Evolutionary conservation across 2,113 vertebrate genomes (phyloP), one percentile per base, ranked within the genome.

Genomic region (Microcebus tavaratra): DNA sequence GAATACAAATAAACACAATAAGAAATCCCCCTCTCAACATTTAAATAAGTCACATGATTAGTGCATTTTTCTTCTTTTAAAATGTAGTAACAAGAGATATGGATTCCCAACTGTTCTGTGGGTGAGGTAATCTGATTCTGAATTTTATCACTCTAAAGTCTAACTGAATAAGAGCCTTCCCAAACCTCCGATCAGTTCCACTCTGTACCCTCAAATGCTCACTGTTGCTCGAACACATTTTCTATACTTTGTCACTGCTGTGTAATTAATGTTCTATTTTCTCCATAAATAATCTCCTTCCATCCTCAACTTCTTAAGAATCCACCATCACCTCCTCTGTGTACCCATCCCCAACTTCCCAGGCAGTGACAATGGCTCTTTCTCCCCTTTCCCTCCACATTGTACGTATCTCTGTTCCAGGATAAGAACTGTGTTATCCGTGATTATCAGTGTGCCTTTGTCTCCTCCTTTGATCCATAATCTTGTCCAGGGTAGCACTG

Each of bases 51-150:
- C 75, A 42, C 12, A n/a, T 42, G 25, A 20, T 48, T 7, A 76
- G 53, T 50, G 13, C 6, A 73, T 36, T 36, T 57, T 91, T 63
- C 45, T 93, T 65, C 70, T 89, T 94, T 80, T 36, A 80, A 75
- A 63, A 59, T 63, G 1, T 57, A 68, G 34, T 73, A 31, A 59
- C 1, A 63, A 88, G 34, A 61, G 18, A 25, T 39, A 29, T 36
- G 7, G 12, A 57, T 76, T 90, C 29, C 85, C 57, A 50, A 48
- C 39, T 67, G 23, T 31, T 70, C 78, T 68, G 27, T 94, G 68
- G 36, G 29, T 34, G 42, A 85, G 14, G 39, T 17, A 6, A 11
- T 78, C 45, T 67, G n/a, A 90, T 31, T 68, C 45, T 68, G 11
- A 82, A 48, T 91, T 36, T 75, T 55, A 67, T 21, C 48, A 25